A percentile compares a stretch with the other conserved stretches of the same genome.
Evolutionary conservation across 2,113 vertebrate species (phyloP).

Genomic region (Eptesicus fuscus): DNA sequence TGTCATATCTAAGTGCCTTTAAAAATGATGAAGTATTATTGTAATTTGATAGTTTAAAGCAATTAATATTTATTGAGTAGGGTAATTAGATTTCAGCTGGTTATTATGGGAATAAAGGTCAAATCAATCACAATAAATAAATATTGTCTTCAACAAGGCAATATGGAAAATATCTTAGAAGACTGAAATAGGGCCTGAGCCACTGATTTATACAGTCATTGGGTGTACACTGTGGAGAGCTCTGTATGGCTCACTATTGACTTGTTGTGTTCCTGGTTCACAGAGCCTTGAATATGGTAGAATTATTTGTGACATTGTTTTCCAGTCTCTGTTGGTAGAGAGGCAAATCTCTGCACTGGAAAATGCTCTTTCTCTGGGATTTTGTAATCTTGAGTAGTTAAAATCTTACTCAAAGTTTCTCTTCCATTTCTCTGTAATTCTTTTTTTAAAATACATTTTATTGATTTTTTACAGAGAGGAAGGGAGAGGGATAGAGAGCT

Average conservation of each 20-base stretch:
- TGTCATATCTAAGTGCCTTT: constrained; percentile 1
- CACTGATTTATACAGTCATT: background rate
- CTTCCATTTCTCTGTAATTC: background rate
- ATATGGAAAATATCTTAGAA: background rate
- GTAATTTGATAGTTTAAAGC: background rate
- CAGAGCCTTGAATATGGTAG: background rate
- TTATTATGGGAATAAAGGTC: background rate
- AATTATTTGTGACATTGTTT: constrained; percentile 21
- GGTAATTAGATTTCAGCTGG: background rate
- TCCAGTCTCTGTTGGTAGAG: background rate
- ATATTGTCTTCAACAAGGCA: background rate
- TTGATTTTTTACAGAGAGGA: too few relatives aligned
- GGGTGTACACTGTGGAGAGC: background rate
- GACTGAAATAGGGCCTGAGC: background rate
- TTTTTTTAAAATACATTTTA: too few relatives aligned
- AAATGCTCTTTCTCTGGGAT: background rate
- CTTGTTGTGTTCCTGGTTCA: background rate
- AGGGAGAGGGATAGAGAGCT: too few relatives aligned
- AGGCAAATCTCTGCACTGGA: background rate
- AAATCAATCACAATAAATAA: constrained; percentile 16
- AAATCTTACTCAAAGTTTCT: background rate
- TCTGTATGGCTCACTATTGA: background rate
- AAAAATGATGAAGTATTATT: constrained; percentile 1
- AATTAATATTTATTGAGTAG: background rate
- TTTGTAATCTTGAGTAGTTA: background rate